A percentile compares a stretch with the other conserved stretches of the same genome.
Evolutionary conservation across 2,113 vertebrate species (phyloP).

Genomic region (Esox niger): DNA sequence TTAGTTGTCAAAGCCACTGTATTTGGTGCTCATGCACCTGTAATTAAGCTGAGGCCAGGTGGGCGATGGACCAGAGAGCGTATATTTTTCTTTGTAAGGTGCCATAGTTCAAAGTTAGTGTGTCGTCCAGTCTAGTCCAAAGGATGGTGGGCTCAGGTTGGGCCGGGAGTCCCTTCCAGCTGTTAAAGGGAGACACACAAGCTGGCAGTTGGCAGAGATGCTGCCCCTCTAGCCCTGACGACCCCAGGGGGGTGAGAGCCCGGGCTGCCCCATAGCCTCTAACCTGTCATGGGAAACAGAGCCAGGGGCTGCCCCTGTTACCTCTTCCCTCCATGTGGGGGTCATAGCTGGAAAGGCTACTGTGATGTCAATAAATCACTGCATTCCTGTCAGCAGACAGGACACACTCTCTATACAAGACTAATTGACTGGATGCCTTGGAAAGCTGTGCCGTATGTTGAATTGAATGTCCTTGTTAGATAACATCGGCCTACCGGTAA

Average conservation of each 20-base stretch:
- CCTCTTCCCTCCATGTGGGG: conserved; percentile 38
- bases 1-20: too few species aligned
- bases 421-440: not conserved
- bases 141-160: conserved; percentile 46
- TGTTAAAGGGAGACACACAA: conserved; percentile 74
- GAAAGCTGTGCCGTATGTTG: not conserved
- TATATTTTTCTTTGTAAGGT: conserved; percentile 36
- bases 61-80: not conserved
- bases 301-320: conserved; percentile 58
- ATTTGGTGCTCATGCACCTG: too few species aligned
- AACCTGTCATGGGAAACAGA: conserved; percentile 36
- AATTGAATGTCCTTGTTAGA: not conserved
- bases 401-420: conserved; percentile 13
- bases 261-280: conserved; percentile 58
- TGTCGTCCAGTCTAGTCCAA: conserved; percentile 61
- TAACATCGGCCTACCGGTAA: not conserved
- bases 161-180: conserved; percentile 66
- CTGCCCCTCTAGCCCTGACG: conserved; percentile 53
- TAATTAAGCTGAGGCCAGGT: not conserved
- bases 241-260: conserved; percentile 46
- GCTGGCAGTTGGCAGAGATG: too few species aligned
- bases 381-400: conserved; percentile 18
- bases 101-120: conserved; percentile 75
- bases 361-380: conserved; percentile 52
- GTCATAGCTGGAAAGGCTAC: conserved; percentile 21